A percentile compares a stretch with the other conserved stretches of the same genome.
phyloP scores from a whole-genome alignment of 1,140 invertebrate genomes.

The Proales similis region DNA sequence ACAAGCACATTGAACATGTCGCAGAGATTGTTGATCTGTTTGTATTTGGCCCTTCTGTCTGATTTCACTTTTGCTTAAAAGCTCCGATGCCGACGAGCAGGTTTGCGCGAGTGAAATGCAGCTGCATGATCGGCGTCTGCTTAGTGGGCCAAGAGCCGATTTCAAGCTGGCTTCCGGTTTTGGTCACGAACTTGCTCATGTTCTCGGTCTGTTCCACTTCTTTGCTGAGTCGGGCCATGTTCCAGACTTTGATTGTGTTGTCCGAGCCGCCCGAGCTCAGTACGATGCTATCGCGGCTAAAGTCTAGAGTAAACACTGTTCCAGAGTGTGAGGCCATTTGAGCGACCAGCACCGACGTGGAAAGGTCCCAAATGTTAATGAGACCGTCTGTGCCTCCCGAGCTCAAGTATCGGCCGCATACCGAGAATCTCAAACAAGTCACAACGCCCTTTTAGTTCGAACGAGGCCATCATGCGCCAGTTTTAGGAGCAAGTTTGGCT shows the following conservation, averaged over 20 bases:
- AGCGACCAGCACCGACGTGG: constrained; percentile 6
- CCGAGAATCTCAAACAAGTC: constrained; percentile 21
- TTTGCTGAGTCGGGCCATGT: constrained; percentile 26
- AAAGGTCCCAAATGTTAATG: constrained; percentile 32
- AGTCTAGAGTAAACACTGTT: constrained; percentile 31
- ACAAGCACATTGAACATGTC: too few species aligned
- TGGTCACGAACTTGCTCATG: constrained; percentile 25
- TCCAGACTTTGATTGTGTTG: constrained; percentile 36
- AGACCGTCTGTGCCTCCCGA: constrained; percentile 10
- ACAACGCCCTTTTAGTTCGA: too few species aligned
- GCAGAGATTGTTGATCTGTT: too few species aligned
- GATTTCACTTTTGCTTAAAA: constrained; percentile 25
- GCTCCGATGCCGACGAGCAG: constrained; percentile 26
- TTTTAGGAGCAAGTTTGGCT: too few species aligned
- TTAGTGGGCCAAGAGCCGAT: constrained; percentile 33
- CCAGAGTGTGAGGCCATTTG: constrained; percentile 8
- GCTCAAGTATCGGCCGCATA: constrained; percentile 22
- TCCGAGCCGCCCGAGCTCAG: constrained; percentile 23
- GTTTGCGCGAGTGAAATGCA: constrained; percentile 36
- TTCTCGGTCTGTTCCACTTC: constrained; percentile 34
- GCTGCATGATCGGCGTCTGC: background rate
- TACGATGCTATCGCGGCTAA: constrained; percentile 8
- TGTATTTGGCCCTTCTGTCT: too few species aligned
- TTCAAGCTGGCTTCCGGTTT: constrained; percentile 6
- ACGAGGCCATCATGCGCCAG: too few species aligned